Evolutionary conservation across 1,140 invertebrate species (phyloP), one percentile per base, ranked within the genome.

Genomic region (Bombus balteatus): DNA sequence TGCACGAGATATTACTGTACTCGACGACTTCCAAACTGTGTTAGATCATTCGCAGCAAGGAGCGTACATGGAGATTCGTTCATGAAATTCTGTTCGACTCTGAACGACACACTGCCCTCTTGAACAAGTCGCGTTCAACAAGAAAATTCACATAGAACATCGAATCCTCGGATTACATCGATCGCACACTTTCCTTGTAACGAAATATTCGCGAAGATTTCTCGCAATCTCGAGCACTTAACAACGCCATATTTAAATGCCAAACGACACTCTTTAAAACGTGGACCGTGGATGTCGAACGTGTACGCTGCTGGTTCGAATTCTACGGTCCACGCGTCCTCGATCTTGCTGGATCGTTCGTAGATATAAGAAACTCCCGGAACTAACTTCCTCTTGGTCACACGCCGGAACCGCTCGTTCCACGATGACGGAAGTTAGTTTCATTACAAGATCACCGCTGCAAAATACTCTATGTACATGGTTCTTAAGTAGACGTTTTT

Each of bases 211-310:
- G 47, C 15, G 34, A 57, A 62, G 47, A 78, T 68, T 15, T 75
- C 53, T 73, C 83, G 43, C 34, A 66, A 74, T 74, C 59, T 75
- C 65, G 62, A 77, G 70, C 82, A 83, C 43, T 47, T 25, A 88
- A 71, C 76, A 88, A 88, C 87, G 92, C 92, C 92, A 92, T 93
- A 93, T 83, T 65, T 81, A 87, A 88, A 91, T 93, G 91, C 92
- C 89, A 93, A 94, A 93, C 84, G 81, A 86, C 84, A 88, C 62
- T 73, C 41, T 66, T 85, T 57, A 34, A 39, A 76, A 43, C 32
- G 72, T 68, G 57, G 53, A 62, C 80, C 32, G 65, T 47, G 66
- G 47, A 9, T 28, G 22, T 77, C 22, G 73, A 77, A 68, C 72
- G 37, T 43, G 5, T n/a, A n/a, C 25, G 12, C 25, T 5, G 1